Base-by-base conservation (phyloP, 2,797 vertebrate species). In the Rhinatrema bivittatum region DNA sequence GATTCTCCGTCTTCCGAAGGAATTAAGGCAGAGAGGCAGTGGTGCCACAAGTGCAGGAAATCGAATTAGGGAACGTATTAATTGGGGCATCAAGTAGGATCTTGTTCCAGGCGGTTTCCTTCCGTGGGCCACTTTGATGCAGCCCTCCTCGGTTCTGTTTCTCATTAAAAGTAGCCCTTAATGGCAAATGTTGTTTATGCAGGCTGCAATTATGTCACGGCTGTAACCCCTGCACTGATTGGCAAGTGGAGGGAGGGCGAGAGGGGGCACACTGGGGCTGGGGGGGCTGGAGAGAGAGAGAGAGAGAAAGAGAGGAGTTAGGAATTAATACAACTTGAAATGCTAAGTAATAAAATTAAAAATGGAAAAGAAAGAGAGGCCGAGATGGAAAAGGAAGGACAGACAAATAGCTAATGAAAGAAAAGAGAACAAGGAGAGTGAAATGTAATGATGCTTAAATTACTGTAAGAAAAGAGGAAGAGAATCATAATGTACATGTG, bases 21-120 rank as follows among this genome's bases (percentile, higher is more conserved):
- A 81, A 85, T 84, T 78, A 85, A 72, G 78, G 76, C 72, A 74
- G 76, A 78, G 74, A 74, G 74, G 78, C 77, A 77, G 72, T 7
- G 50, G 54, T 77, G 75, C 80, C 74, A 42, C 72, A 67, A 81
- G 78, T 78, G 81, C 79, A 84, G 84, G 84, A 86, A 86, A 86
- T 86, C 81, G 81, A 85, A 85, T 86, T 86, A 86, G 74, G 76
- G 81, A 76, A 78, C 76, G 68, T 82, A 86, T 86, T 86, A 85
- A 84, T 85, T 85, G 82, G 80, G 78, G 78, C 78, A 85, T 85
- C 81, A 81, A 85, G 81, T 78, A 76, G 74, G 80, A 79, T 84
- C 83, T 80, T 67, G 54, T 85, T 84, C 72, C 80, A 86, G 76
- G 82, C 79, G 56, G 70, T 82, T 85, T 85, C 84, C 84, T 85